Evolutionary conservation across 2,797 vertebrate genomes (phyloP).

Genomic region (Eleutherodactylus coqui): DNA sequence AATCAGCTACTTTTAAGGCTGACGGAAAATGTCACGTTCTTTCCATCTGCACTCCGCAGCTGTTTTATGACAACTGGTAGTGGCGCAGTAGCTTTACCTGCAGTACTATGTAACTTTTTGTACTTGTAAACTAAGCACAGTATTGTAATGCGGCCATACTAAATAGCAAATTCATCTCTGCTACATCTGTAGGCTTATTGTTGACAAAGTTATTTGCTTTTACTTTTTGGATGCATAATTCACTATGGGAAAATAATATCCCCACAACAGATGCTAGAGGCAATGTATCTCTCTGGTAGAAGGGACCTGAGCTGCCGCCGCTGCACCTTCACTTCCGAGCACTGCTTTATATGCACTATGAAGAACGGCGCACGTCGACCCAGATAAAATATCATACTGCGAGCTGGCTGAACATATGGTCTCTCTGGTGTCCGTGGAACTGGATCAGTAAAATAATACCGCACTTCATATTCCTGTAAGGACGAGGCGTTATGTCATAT

Average conservation of each 20-base stretch:
- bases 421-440: neutral
- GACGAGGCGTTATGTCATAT: neutral
- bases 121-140: too few species aligned
- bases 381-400: constrained; percentile 32
- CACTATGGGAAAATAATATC: constrained; percentile 31
- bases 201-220: neutral
- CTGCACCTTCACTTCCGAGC: neutral
- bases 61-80: too few species aligned
- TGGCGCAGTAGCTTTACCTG: too few species aligned
- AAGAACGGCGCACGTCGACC: neutral
- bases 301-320: neutral
- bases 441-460: constrained; percentile 1
- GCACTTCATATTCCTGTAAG: neutral
- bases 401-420: constrained; percentile 37
- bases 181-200: neutral
- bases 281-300: constrained; percentile 18
- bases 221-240: constrained; percentile 14
- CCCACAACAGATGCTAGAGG: constrained; percentile 30
- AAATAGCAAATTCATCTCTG: neutral
- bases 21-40: too few species aligned
- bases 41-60: too few species aligned
- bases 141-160: neutral
- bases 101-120: too few species aligned
- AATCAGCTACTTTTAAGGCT: too few species aligned
- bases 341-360: constrained; percentile 21